A percentile compares a stretch with the other conserved stretches of the same genome.
Conservation (phyloP, 2,888 invertebrate genomes). For the Caenorhabditis sp. region DNA sequence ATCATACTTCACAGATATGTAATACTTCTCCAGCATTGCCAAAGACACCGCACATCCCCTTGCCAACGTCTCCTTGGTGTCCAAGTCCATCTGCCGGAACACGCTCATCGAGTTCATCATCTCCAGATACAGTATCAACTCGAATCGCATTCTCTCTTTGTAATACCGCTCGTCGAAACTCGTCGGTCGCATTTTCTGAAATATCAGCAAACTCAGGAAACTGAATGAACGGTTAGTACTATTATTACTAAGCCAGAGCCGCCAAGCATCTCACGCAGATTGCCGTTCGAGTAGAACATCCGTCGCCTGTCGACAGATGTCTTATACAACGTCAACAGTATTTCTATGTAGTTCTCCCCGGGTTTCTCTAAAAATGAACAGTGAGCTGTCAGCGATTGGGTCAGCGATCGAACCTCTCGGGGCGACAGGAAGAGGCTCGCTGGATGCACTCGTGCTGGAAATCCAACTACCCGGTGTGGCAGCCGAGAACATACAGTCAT, state of each 20-base stretch:
- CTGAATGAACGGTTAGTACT: constrained; percentile 26
- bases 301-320: constrained; percentile 72
- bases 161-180: constrained; percentile 65
- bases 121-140: constrained; percentile 56
- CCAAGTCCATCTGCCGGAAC: constrained; percentile 44
- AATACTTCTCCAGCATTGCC: constrained; percentile 77
- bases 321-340: constrained; percentile 53
- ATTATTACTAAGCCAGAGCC: constrained; percentile 70
- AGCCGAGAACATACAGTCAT: constrained; percentile 47
- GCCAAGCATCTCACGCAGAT: constrained; percentile 72
- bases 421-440: constrained; percentile 18
- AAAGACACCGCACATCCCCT: constrained; percentile 69
- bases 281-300: constrained; percentile 73
- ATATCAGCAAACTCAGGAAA: constrained; percentile 21
- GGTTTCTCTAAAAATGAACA: constrained; percentile 34
- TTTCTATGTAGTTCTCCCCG: constrained; percentile 64
- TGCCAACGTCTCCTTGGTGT: constrained; percentile 67
- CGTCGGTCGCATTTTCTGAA: constrained; percentile 63
- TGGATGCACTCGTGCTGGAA: constrained; percentile 34
- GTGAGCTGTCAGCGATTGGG: too few species aligned
- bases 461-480: constrained; percentile 60
- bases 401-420: constrained; percentile 46
- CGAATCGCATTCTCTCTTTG: constrained; percentile 66
- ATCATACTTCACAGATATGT: constrained; percentile 69
- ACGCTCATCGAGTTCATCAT: constrained; percentile 57